phyloP scores from a whole-genome alignment of 2,113 vertebrate species.

The Hyperoodon ampullatus region DNA sequence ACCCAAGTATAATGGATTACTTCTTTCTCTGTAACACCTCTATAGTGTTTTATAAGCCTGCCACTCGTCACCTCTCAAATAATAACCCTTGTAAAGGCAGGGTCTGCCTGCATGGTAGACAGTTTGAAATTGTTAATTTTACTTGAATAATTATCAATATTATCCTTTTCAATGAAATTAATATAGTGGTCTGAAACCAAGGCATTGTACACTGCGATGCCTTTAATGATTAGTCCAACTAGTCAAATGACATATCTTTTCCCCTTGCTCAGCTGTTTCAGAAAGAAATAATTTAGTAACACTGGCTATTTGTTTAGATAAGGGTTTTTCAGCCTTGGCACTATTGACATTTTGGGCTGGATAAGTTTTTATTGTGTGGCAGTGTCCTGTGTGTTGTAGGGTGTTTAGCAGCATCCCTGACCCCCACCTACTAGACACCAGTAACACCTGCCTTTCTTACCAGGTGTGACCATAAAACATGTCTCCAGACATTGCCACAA shows the following conservation, averaged over 20 bases:
- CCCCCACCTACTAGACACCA: background rate
- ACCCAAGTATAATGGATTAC: background rate
- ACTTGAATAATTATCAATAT: constrained; percentile 39
- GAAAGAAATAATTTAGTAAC: background rate
- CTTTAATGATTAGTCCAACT: constrained; percentile 41
- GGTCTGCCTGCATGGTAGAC: background rate
- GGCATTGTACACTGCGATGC: background rate
- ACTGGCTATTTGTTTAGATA: background rate
- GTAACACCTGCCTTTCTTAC: background rate
- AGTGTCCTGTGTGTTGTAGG: background rate
- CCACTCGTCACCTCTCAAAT: background rate
- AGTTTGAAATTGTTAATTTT: constrained; percentile 20
- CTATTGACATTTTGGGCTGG: background rate
- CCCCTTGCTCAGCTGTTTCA: background rate
- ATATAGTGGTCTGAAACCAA: constrained; percentile 34
- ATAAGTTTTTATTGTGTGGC: background rate
- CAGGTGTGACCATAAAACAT: background rate
- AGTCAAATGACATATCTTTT: constrained; percentile 36
- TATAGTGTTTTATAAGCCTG: background rate
- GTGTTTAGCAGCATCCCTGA: background rate
- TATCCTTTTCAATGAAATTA: constrained; percentile 41
- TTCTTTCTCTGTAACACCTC: background rate
- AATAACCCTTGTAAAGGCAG: background rate
- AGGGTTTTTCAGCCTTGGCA: background rate
- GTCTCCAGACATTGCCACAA: background rate